Percentiles rank a stretch among this genome's conserved stretches.
Evolutionary conservation across 2,888 invertebrate genomes (phyloP).

Genomic region (Candidula unifasciata): DNA sequence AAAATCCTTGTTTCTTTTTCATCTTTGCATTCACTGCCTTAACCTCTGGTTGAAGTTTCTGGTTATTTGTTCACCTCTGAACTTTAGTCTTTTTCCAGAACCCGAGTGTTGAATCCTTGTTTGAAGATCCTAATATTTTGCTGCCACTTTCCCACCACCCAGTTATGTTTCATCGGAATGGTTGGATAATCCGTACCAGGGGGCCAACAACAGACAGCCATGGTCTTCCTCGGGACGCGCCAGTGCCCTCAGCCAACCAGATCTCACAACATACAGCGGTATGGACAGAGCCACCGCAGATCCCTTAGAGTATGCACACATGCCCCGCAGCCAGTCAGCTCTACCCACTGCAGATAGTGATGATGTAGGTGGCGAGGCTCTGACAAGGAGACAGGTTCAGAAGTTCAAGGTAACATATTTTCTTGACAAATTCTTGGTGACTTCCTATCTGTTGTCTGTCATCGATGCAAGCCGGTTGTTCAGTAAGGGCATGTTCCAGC

Average conservation of each 20-base stretch:
- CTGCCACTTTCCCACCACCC: not conserved
- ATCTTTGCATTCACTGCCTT: no score
- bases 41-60: no score
- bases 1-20: no score
- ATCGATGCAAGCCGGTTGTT: no score
- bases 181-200: conserved; percentile 14
- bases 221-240: conserved; percentile 21
- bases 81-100: no score
- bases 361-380: conserved; percentile 5
- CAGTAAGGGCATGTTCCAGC: no score
- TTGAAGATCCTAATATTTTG: not conserved
- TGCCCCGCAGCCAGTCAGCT: conserved; percentile 44
- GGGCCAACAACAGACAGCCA: conserved; percentile 49
- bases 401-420: conserved; percentile 47
- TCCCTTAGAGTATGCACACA: conserved; percentile 11
- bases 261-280: conserved; percentile 54
- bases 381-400: conserved; percentile 19
- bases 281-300: not conserved
- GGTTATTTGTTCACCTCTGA: no score
- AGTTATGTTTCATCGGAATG: conserved; percentile 56
- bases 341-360: conserved; percentile 22
- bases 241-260: conserved; percentile 67
- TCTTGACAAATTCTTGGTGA: no score
- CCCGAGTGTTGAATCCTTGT: no score
- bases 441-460: no score